Conservation (phyloP, 2,888 invertebrate species). For the Pseudoips prasinana region DNA sequence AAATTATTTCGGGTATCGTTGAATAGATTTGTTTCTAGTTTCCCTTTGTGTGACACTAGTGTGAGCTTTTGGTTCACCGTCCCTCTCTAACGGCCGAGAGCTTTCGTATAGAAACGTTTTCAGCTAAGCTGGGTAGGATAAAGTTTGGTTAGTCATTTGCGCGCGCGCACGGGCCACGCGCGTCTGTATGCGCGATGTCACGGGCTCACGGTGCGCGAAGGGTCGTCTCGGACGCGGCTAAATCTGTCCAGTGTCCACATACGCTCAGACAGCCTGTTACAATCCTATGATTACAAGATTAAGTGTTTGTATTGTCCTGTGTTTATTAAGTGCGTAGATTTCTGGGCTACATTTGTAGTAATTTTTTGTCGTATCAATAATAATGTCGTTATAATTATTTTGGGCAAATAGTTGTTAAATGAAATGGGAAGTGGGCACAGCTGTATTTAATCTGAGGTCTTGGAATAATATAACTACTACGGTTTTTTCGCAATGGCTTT, state of each 20-base stretch:
- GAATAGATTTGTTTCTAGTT: conserved; percentile 45
- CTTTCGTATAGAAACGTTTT: conserved; percentile 60
- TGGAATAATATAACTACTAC: no score
- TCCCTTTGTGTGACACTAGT: conserved; percentile 45
- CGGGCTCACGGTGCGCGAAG: conserved; percentile 23
- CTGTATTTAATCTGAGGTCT: background rate
- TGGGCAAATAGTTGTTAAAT: no score
- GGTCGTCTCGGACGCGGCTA: conserved; percentile 38
- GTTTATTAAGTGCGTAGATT: conserved; percentile 28
- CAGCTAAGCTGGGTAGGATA: conserved; percentile 45
- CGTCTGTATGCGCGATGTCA: conserved; percentile 37
- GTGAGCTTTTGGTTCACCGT: conserved; percentile 53
- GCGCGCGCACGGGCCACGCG: conserved; percentile 71
- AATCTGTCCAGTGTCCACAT: conserved; percentile 36
- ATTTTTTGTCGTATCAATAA: no score
- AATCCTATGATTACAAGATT: conserved; percentile 31
- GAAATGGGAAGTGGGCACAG: conserved; percentile 9
- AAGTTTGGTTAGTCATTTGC: conserved; percentile 62
- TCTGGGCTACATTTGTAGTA: conserved; percentile 33
- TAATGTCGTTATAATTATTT: no score
- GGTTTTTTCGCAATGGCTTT: no score
- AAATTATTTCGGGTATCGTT: conserved; percentile 41
- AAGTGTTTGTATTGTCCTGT: conserved; percentile 31
- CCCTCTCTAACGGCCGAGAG: conserved; percentile 59
- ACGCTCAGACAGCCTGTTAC: conserved; percentile 38